These are phyloP conservation scores for Athene noctua DNA, from an alignment of 2,113 vertebrate species.

Conservation along the genomic window DNA sequence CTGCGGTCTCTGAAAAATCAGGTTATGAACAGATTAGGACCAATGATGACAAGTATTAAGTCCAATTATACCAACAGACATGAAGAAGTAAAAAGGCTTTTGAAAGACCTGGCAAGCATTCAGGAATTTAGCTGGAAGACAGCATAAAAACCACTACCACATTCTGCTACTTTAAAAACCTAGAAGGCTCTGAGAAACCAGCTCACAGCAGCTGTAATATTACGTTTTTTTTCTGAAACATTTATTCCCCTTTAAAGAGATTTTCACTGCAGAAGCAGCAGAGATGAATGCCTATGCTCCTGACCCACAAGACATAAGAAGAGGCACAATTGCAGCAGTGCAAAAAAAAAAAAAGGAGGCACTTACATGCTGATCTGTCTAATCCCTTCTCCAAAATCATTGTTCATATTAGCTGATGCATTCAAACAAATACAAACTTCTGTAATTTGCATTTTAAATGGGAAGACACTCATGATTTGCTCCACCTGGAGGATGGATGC, in stretches of 20 bases:
- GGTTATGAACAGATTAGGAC: neutral
- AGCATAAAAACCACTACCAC: neutral
- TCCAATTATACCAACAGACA: neutral
- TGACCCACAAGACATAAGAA: neutral
- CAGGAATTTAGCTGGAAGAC: neutral
- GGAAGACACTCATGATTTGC: neutral
- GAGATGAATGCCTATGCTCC: neutral
- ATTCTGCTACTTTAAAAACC: neutral
- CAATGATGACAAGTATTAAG: neutral
- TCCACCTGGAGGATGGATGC: neutral
- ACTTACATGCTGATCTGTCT: neutral
- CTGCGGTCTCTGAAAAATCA: neutral
- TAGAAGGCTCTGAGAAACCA: neutral
- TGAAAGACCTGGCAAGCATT: neutral
- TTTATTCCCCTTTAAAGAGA: neutral
- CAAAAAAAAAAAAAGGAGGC: too few relatives aligned
- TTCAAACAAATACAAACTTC: slow-evolving; percentile 9
- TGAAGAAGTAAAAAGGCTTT: neutral
- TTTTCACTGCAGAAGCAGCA: neutral
- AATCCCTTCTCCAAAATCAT: neutral
- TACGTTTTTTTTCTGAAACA: neutral
- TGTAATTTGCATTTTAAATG: neutral
- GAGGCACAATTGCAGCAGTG: neutral
- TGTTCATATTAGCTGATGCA: neutral
- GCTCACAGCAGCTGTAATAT: neutral